Conservation (phyloP, 2,113 vertebrate genomes). For the Spilogale gracilis region DNA sequence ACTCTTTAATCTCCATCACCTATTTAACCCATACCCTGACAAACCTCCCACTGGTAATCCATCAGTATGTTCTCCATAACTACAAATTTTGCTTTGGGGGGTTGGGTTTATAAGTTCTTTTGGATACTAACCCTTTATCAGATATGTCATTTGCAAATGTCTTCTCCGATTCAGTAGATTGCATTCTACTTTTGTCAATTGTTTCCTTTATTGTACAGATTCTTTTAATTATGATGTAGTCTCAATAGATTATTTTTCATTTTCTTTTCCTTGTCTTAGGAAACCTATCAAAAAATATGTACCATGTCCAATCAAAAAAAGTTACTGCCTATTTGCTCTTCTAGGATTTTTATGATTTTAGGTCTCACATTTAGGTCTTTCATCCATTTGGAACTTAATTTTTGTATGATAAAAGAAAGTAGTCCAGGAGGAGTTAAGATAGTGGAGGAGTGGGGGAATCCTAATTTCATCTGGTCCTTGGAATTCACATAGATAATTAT, state of each 20-base stretch:
- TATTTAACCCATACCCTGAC: background rate
- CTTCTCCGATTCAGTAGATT: background rate
- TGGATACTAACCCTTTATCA: background rate
- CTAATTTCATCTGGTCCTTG: background rate
- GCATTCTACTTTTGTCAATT: background rate
- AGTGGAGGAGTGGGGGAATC: background rate
- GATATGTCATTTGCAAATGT: background rate
- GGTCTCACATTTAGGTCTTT: background rate
- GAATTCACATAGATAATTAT: background rate
- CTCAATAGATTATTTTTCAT: background rate
- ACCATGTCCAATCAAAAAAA: background rate
- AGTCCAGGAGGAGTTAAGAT: background rate
- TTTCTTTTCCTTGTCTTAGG: background rate
- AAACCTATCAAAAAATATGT: background rate
- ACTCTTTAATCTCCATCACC: background rate
- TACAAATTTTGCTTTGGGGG: background rate
- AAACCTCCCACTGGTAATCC: background rate
- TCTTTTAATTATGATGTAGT: background rate
- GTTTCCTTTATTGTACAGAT: background rate
- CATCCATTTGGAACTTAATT: background rate
- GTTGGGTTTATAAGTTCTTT: background rate
- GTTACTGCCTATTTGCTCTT: background rate
- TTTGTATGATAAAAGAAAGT: background rate
- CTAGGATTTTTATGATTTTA: background rate
- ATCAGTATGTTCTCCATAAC: background rate